Evolutionary conservation across 2,797 vertebrate genomes (phyloP).

Genomic region (Mormyrus proboscirostris): DNA sequence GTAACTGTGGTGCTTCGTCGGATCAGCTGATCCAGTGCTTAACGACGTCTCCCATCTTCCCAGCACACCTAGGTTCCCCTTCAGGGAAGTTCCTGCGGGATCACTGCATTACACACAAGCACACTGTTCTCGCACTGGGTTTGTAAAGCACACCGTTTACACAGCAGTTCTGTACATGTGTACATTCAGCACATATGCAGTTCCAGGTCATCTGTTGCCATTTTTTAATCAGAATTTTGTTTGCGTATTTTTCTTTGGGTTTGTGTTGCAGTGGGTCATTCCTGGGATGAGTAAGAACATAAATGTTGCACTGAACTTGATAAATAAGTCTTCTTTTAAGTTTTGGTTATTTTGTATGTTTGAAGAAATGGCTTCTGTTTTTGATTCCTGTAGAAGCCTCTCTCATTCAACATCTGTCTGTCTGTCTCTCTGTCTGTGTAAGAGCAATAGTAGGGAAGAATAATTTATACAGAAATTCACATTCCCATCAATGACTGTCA

Average conservation of each 20-base stretch:
- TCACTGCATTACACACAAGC: background rate
- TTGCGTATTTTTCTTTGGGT: background rate
- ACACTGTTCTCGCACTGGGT: background rate
- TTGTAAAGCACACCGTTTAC: background rate
- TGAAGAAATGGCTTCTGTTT: background rate
- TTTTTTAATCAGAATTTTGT: background rate
- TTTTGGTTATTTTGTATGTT: constrained; percentile 10
- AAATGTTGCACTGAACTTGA: background rate
- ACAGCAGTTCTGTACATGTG: background rate
- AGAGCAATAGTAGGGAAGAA: background rate
- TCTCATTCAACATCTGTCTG: background rate
- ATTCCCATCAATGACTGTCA: background rate
- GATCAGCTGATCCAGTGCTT: background rate
- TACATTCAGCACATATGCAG: background rate
- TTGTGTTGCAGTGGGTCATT: background rate
- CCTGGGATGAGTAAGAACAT: background rate
- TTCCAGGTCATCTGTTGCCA: background rate
- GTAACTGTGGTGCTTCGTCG: background rate
- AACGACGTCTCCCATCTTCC: background rate
- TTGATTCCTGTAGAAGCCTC: background rate
- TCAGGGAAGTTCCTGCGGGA: background rate
- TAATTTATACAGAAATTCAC: background rate
- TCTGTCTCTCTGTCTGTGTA: background rate
- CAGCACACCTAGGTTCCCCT: background rate
- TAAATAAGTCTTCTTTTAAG: background rate